These are phyloP conservation scores for Rhimphoctona megacephalus DNA, from an alignment of 2,888 invertebrate genomes.

Conservation along the genomic window DNA sequence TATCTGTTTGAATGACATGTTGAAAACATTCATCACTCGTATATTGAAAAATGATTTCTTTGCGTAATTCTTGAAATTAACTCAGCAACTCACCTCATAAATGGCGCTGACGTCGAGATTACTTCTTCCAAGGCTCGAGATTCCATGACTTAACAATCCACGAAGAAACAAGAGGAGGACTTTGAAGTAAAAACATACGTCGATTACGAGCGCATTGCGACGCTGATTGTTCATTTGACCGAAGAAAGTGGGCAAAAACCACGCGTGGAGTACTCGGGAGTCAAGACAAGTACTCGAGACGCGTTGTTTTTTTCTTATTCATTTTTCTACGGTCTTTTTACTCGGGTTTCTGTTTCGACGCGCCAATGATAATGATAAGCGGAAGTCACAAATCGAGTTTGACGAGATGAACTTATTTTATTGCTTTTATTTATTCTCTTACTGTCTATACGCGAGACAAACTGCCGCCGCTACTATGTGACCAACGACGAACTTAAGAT, in stretches of 20 bases:
- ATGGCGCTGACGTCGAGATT: conserved; percentile 30
- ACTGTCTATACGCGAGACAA: conserved; percentile 16
- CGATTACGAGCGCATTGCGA: conserved; percentile 40
- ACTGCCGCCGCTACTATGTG: conserved; percentile 30
- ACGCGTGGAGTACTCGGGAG: background rate
- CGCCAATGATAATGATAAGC: conserved; percentile 68
- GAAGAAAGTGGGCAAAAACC: conserved; percentile 58
- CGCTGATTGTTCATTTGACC: conserved; percentile 63
- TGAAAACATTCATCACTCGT: background rate
- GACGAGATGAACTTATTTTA: conserved; percentile 64
- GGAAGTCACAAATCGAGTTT: conserved; percentile 70
- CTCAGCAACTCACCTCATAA: conserved; percentile 35
- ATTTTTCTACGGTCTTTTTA: conserved; percentile 29
- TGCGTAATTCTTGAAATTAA: conserved; percentile 31
- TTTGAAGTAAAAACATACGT: conserved; percentile 14
- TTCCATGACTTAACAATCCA: conserved; percentile 33
- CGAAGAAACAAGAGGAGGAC: conserved; percentile 21
- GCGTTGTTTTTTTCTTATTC: conserved; percentile 24
- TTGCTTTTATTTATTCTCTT: conserved; percentile 8
- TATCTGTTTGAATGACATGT: background rate
- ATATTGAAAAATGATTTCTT: background rate
- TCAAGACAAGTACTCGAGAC: conserved; percentile 29
- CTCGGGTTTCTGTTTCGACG: conserved; percentile 47
- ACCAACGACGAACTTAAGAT: conserved; percentile 7
- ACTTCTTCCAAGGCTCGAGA: conserved; percentile 36